A percentile compares a stretch with the other conserved stretches of the same genome.
Evolutionary conservation across 2,113 vertebrate species (phyloP).

Genomic region (Ctenomys sociabilis): DNA sequence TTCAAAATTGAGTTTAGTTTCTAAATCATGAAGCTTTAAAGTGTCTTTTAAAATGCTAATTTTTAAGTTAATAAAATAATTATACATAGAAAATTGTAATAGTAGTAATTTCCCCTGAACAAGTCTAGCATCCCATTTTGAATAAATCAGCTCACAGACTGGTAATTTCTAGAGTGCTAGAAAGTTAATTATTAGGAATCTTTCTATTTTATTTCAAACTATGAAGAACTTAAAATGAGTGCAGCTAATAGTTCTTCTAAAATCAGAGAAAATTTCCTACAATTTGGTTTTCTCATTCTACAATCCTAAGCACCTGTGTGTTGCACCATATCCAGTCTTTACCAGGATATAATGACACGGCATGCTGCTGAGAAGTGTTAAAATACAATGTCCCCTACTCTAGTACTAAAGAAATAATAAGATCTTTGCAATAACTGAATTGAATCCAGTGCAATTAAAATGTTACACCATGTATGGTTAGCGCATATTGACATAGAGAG

Average conservation of each 20-base stretch:
- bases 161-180: conserved; percentile 47
- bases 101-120: conserved; percentile 62
- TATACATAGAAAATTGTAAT: conserved; percentile 55
- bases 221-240: conserved; percentile 11
- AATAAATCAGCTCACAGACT: conserved; percentile 58
- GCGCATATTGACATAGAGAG: not conserved
- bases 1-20: not conserved
- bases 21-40: not conserved
- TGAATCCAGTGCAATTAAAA: not conserved
- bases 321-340: not conserved
- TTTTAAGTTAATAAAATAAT: conserved; percentile 68
- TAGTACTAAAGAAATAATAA: not conserved
- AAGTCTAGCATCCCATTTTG: not conserved
- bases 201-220: conserved; percentile 64
- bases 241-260: not conserved
- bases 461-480: not conserved
- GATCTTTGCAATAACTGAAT: not conserved
- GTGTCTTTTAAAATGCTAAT: not conserved
- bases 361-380: not conserved
- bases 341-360: not conserved
- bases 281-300: not conserved
- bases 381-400: not conserved
- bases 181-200: conserved; percentile 68
- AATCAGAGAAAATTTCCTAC: not conserved
- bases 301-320: not conserved